Percentiles rank a stretch among this genome's conserved stretches.
These are phyloP conservation scores for Chesias legatella DNA, from an alignment of 2,888 invertebrate genomes.

Conservation along the genomic window DNA sequence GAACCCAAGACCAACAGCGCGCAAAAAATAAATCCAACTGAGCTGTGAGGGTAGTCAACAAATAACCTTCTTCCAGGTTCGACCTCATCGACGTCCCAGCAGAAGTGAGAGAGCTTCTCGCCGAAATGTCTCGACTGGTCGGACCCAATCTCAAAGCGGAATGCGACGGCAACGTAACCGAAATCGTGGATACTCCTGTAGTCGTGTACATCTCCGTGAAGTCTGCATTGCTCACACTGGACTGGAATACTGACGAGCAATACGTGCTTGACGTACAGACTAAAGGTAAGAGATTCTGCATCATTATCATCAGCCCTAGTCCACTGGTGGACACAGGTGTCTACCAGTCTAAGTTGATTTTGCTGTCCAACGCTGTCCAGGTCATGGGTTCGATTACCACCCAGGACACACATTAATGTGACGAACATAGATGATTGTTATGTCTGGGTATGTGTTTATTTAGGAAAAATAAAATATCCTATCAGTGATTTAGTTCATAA, in stretches of 20 bases:
- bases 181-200: constrained; percentile 71
- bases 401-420: too few relatives aligned
- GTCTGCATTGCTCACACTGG: constrained; percentile 69
- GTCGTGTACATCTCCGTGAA: constrained; percentile 79
- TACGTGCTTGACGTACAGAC: constrained; percentile 82
- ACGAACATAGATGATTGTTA: too few relatives aligned
- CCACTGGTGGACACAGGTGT: not conserved
- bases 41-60: too few relatives aligned
- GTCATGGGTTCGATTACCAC: too few relatives aligned
- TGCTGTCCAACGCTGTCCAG: too few relatives aligned
- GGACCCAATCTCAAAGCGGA: constrained; percentile 79
- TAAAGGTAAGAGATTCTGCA: constrained; percentile 59
- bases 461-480: too few relatives aligned
- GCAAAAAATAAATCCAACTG: too few relatives aligned
- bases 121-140: constrained; percentile 78
- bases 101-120: constrained; percentile 71
- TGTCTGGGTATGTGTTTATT: too few relatives aligned
- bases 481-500: too few relatives aligned
- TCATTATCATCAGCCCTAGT: not conserved
- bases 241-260: constrained; percentile 85
- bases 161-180: constrained; percentile 72
- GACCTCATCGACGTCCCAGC: constrained; percentile 72
- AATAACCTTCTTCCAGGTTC: constrained; percentile 53
- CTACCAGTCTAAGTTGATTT: too few relatives aligned
- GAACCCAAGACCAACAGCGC: too few relatives aligned